Percentiles rank a stretch among this genome's conserved stretches.
Evolutionary conservation across 2,888 invertebrate species (phyloP).

Genomic region (Aphidoletes aphidimyza): DNA sequence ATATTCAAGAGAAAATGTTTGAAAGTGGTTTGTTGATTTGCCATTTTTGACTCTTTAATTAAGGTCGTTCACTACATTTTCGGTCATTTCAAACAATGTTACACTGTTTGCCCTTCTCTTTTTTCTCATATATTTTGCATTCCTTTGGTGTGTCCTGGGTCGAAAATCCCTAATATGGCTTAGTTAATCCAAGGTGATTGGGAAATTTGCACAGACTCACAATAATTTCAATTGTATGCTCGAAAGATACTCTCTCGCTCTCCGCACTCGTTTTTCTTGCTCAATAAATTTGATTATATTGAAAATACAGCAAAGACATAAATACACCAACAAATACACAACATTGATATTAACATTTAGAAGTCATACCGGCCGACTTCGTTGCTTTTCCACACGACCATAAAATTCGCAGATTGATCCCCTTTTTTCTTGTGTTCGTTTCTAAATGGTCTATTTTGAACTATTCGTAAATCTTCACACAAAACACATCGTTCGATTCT

Average conservation of each 20-base stretch:
- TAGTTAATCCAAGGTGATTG: background rate
- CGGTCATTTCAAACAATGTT: background rate
- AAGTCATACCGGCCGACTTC: background rate
- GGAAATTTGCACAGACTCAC: constrained; percentile 8
- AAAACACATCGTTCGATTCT: background rate
- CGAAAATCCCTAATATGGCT: background rate
- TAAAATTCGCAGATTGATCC: too few relatives aligned
- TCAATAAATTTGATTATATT: background rate
- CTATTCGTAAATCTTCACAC: background rate
- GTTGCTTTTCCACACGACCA: too few relatives aligned
- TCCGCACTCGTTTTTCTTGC: too few relatives aligned
- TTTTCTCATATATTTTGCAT: too few relatives aligned
- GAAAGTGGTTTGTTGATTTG: background rate
- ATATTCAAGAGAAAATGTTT: too few relatives aligned
- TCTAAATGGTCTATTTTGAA: too few relatives aligned
- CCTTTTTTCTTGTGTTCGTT: too few relatives aligned
- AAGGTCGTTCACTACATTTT: constrained; percentile 20
- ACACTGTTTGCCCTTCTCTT: background rate
- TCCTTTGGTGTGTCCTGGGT: too few relatives aligned
- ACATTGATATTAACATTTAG: background rate
- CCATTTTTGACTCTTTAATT: constrained; percentile 36
- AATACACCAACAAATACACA: background rate
- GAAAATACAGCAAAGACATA: background rate
- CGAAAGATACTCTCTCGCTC: too few relatives aligned
- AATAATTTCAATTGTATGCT: background rate